Conservation (phyloP, 2,797 vertebrate genomes). For the Malurus splendens region DNA sequence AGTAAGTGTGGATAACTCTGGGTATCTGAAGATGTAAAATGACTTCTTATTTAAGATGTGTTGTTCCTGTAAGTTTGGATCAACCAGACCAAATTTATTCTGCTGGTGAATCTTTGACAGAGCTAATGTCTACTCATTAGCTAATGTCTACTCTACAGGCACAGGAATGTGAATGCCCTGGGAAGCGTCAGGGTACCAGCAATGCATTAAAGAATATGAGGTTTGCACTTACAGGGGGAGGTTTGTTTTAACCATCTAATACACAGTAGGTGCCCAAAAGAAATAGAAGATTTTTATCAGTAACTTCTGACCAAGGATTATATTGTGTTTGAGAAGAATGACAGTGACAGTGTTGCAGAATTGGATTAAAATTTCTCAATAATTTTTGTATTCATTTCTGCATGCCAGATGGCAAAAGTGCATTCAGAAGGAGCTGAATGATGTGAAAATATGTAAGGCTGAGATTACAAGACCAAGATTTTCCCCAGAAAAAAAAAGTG, state of each 20-base stretch:
- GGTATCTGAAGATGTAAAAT: background rate
- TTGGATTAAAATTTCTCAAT: background rate
- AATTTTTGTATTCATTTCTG: background rate
- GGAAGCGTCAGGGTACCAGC: background rate
- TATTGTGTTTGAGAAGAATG: background rate
- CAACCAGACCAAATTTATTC: background rate
- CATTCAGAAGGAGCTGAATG: background rate
- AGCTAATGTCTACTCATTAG: background rate
- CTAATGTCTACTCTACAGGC: background rate
- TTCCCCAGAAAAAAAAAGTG: background rate
- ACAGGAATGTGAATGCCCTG: background rate
- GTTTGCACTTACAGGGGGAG: background rate
- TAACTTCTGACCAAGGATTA: background rate
- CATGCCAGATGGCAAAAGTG: background rate
- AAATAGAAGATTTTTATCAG: background rate
- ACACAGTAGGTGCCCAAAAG: background rate
- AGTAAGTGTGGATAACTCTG: background rate
- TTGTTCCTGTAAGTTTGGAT: background rate
- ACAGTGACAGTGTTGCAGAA: background rate
- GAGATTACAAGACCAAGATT: background rate
- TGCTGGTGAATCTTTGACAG: background rate
- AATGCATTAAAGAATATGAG: background rate
- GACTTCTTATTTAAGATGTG: background rate
- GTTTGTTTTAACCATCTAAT: background rate
- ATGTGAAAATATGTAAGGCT: background rate